Conservation (phyloP, 2,797 vertebrate genomes). For the Craterocephalus amniculus region DNA sequence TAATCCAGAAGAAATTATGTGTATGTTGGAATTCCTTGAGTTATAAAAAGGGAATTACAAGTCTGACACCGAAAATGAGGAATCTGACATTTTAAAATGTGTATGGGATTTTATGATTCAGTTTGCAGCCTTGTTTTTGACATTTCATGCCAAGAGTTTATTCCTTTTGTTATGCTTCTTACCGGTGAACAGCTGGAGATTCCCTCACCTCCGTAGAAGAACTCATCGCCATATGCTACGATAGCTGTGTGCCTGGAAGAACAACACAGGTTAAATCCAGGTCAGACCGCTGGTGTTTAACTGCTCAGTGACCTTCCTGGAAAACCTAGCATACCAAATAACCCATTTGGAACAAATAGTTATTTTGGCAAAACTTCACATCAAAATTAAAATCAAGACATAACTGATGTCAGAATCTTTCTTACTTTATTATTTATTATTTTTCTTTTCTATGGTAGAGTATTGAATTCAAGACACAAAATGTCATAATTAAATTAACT, state of each 20-base stretch:
- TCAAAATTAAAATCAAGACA: not conserved
- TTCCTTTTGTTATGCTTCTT: conserved; percentile 66
- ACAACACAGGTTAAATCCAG: conserved; percentile 22
- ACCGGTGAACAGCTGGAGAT: conserved; percentile 96
- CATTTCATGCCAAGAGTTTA: not conserved
- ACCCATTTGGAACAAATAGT: not conserved
- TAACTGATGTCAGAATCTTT: not conserved
- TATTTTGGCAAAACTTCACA: not conserved
- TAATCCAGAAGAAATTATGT: too few relatives aligned
- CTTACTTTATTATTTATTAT: too few relatives aligned
- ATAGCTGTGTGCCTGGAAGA: conserved; percentile 96
- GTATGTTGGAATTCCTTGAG: too few relatives aligned
- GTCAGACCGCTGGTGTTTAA: conserved; percentile 15
- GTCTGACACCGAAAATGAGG: too few relatives aligned
- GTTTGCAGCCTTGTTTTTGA: not conserved
- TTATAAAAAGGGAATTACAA: not conserved
- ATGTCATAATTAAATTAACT: too few relatives aligned
- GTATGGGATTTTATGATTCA: too few relatives aligned
- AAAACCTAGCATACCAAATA: not conserved
- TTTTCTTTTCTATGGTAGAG: too few relatives aligned
- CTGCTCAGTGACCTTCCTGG: not conserved
- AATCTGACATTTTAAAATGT: not conserved
- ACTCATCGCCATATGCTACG: conserved; percentile 95
- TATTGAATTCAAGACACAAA: too few relatives aligned
- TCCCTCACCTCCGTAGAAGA: conserved; percentile 94